Percentiles rank a stretch among this genome's conserved stretches.
Conservation (phyloP, 2,888 invertebrate genomes). For the Stictocephala bisonia region DNA sequence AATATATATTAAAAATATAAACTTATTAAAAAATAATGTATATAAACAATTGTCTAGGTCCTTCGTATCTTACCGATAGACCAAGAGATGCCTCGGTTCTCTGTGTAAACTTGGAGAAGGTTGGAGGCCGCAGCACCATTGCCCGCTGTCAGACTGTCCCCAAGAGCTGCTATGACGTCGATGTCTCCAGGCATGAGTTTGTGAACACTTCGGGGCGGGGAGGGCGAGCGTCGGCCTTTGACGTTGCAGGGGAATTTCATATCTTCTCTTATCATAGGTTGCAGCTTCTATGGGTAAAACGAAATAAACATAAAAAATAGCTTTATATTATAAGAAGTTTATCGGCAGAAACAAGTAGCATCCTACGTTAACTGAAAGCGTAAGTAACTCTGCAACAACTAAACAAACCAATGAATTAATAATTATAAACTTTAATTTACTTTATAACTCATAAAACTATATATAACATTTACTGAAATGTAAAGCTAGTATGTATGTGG, state of each 20-base stretch:
- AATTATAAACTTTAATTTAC: no score
- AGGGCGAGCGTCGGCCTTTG: constrained; percentile 61
- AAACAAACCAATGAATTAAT: no score
- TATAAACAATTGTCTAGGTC: no score
- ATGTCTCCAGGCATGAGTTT: constrained; percentile 72
- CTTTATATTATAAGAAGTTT: no score
- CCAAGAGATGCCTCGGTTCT: constrained; percentile 68
- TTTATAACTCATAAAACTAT: no score
- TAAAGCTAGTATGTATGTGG: no score
- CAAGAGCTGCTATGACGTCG: constrained; percentile 71
- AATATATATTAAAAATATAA: no score
- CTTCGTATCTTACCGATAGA: constrained; percentile 66
- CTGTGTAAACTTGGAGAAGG: constrained; percentile 65
- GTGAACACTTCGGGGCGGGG: constrained; percentile 69
- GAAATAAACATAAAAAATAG: constrained; percentile 57
- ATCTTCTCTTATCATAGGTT: neutral
- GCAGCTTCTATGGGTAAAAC: constrained; percentile 45
- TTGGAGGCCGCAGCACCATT: constrained; percentile 67
- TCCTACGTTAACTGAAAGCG: no score
- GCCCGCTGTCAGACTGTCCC: constrained; percentile 72
- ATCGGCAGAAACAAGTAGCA: no score
- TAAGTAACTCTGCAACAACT: no score
- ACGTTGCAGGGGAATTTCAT: constrained; percentile 64
- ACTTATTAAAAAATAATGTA: no score
- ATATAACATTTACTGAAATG: neutral